These are phyloP conservation scores for Megalonaias nervosa DNA, from an alignment of 1,140 invertebrate genomes.

Conservation along the genomic window DNA sequence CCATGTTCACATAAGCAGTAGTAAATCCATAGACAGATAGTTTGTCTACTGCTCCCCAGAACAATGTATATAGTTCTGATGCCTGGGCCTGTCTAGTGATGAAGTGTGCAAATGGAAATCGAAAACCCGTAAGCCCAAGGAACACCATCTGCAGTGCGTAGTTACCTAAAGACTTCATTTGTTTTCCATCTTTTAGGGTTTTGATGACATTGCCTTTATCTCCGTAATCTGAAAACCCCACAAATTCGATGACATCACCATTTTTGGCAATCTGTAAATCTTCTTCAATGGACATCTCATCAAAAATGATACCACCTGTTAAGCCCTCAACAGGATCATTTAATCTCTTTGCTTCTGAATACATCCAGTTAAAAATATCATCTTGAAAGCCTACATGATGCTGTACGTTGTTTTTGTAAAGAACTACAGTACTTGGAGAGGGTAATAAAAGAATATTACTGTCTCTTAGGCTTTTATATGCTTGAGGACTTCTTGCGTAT, in stretches of 20 bases:
- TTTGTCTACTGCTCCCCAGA: constrained; percentile 32
- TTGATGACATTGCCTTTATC: constrained; percentile 13
- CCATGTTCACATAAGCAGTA: constrained; percentile 15
- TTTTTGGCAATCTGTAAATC: constrained; percentile 18
- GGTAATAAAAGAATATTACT: constrained; percentile 11
- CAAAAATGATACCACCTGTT: constrained; percentile 38
- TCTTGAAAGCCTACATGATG: constrained; percentile 37
- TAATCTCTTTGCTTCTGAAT: constrained; percentile 22
- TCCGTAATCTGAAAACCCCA: constrained; percentile 18
- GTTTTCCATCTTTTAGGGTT: constrained; percentile 17
- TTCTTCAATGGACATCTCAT: constrained; percentile 37
- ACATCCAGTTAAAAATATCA: constrained; percentile 35
- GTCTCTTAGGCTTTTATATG: no score
- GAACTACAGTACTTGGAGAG: constrained; percentile 17
- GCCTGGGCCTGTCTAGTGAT: constrained; percentile 23
- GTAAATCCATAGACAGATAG: constrained; percentile 29
- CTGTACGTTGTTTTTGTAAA: constrained; percentile 38
- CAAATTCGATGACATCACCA: constrained; percentile 18
- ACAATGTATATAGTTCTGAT: constrained; percentile 33
- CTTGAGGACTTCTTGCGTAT: no score
- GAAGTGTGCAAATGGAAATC: constrained; percentile 42
- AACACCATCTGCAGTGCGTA: constrained; percentile 38
- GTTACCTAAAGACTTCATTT: constrained; percentile 13
- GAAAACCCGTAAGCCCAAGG: constrained; percentile 31
- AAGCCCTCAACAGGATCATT: constrained; percentile 23